Percentiles rank a stretch among this genome's conserved stretches.
Evolutionary conservation across 2,113 vertebrate genomes (phyloP).

Genomic region (Manacus vitellinus): DNA sequence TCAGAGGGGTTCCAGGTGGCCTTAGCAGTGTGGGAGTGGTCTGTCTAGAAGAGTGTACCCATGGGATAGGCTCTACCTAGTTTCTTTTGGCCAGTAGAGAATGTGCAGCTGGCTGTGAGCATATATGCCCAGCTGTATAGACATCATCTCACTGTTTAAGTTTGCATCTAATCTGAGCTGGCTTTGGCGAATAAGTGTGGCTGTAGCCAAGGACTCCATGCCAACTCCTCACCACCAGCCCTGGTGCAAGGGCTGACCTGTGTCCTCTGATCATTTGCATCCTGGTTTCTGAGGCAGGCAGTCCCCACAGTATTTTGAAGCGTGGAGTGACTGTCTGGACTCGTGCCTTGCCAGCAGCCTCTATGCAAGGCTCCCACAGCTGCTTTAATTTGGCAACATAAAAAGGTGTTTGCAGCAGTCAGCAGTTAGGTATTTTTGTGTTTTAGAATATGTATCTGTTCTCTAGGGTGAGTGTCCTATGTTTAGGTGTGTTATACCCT

Average conservation of each 20-base stretch:
- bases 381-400: not conserved
- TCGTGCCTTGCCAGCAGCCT: not conserved
- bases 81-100: not conserved
- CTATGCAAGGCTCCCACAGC: not conserved
- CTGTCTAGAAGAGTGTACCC: not conserved
- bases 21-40: not conserved
- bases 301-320: fast-evolving
- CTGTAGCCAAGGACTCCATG: not conserved
- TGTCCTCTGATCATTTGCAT: not conserved
- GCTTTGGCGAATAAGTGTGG: not conserved
- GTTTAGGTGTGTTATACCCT: not conserved
- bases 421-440: not conserved
- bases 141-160: slow-evolving; percentile 7
- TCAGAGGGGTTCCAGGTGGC: not conserved
- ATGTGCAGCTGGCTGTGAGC: not conserved
- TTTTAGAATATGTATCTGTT: not conserved
- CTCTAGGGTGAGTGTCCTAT: not conserved
- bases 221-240: fast-evolving
- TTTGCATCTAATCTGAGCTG: not conserved
- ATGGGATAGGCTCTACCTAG: not conserved
- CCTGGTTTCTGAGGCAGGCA: fast-evolving
- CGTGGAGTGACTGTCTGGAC: not conserved
- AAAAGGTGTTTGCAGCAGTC: not conserved
- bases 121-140: not conserved
- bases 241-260: not conserved